A percentile compares a stretch with the other conserved stretches of the same genome.
Evolutionary conservation across 1,140 invertebrate genomes (phyloP).

Genomic region (Ruditapes philippinarum): DNA sequence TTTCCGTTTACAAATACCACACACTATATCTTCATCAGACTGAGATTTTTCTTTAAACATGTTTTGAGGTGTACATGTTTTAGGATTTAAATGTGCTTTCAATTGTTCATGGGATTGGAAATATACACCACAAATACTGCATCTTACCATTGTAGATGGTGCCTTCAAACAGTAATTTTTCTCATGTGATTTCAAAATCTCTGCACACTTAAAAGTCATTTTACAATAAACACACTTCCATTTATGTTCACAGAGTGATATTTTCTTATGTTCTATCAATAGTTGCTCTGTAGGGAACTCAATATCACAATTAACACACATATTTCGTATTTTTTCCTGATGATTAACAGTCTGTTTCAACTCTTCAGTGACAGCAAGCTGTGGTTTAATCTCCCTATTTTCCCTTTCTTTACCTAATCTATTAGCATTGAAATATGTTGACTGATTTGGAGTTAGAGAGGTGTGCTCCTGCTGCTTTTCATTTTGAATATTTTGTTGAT

Average conservation of each 20-base stretch:
- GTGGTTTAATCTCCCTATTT: slow-evolving; percentile 14
- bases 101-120: slow-evolving; percentile 35
- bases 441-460: not conserved
- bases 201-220: slow-evolving; percentile 5
- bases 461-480: not conserved
- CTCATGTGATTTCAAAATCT: slow-evolving; percentile 13
- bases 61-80: not conserved
- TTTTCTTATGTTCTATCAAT: not conserved
- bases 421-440: slow-evolving; percentile 56
- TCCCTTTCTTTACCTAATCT: slow-evolving; percentile 51
- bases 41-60: not conserved
- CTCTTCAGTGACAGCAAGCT: not conserved
- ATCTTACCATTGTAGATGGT: not conserved
- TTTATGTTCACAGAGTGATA: not conserved
- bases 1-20: slow-evolving; percentile 45
- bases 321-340: not conserved
- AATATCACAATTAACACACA: not conserved
- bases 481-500: not conserved
- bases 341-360: not conserved
- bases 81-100: not conserved
- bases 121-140: slow-evolving; percentile 24
- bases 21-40: not conserved
- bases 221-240: slow-evolving; percentile 8
- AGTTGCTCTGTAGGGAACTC: not conserved
- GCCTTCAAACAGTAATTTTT: slow-evolving; percentile 42